These are phyloP conservation scores for Steinernema carpocapsae DNA, from an alignment of 2,888 invertebrate genomes.

Conservation along the genomic window DNA sequence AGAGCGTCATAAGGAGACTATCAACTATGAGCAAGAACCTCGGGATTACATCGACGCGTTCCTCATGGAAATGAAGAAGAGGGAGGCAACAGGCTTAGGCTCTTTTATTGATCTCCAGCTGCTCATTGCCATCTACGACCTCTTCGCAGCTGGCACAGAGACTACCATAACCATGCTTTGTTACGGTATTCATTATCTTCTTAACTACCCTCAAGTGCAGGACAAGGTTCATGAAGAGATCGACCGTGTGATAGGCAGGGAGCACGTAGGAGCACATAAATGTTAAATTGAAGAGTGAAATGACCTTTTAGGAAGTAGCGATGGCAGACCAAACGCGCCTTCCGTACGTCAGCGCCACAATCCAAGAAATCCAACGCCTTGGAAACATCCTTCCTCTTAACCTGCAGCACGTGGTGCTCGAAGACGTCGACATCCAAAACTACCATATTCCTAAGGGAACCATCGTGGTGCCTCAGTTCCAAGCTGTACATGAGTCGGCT, in stretches of 20 bases:
- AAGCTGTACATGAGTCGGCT: constrained; percentile 1
- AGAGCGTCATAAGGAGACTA: too few relatives aligned
- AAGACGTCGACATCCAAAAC: background rate
- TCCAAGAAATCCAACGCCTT: constrained; percentile 19
- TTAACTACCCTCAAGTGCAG: constrained; percentile 10
- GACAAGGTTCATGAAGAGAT: constrained; percentile 17
- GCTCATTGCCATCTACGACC: constrained; percentile 8
- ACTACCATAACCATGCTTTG: constrained; percentile 19
- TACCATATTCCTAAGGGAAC: constrained; percentile 29
- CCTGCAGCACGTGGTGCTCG: constrained; percentile 2
- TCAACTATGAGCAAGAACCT: too few relatives aligned
- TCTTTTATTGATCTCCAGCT: constrained; percentile 13
- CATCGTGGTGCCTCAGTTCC: constrained; percentile 25
- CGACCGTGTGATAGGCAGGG: constrained; percentile 12
- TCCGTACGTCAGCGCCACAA: constrained; percentile 19
- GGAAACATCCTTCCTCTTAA: constrained; percentile 12
- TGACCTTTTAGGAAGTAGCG: background rate
- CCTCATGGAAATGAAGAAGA: too few relatives aligned
- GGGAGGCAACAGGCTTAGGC: too few relatives aligned
- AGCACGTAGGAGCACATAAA: background rate
- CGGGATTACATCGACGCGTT: too few relatives aligned
- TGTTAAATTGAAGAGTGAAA: background rate
- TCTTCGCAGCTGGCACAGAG: constrained; percentile 26
- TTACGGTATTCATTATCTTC: constrained; percentile 15
- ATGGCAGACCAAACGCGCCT: constrained; percentile 11